Evolutionary conservation across 2,113 vertebrate genomes (phyloP), one percentile per base, ranked within the genome.

Genomic region (Brevimyrus niger): DNA sequence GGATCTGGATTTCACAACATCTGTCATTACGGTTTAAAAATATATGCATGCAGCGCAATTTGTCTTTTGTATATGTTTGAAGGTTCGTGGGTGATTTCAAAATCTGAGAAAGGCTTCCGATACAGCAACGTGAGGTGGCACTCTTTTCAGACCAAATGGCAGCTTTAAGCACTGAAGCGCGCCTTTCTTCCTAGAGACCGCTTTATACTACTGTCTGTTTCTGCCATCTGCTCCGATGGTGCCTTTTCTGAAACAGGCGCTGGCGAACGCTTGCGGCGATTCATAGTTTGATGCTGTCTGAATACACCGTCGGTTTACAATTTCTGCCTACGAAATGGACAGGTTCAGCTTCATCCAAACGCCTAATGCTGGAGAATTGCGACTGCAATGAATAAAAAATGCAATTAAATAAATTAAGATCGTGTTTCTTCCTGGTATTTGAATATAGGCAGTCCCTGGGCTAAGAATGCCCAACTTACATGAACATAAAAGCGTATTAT

Each of bases 231-330:
- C 93, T 94, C 90, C 91, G 94, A 94, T 90, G 91, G 91, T 82
- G 61, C 86, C 89, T 90, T 90, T 23, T 27, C 38, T 89, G 91
- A 90, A 83, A 91, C 53, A 51, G 94, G 92, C 94, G 93, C 92
- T 94, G 92, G 94, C 91, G 91, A 95, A 92, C 92, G 92, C 94
- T 95, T 94, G 94, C 94, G 94, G 91, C 94, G 94, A 95, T 95
- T 95, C 94, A 94, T 92, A 46, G 92, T 89, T 90, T 90, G 90
- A 53, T 89, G 92, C 7, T n/a, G 73, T 55, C 48, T 82, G 50
- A 89, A 89, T 91, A 91, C 46, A 90, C 88, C 58, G 92, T 92
- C 89, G 91, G 92, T 55, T 91, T 90, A 90, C 23, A 47, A 92
- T 94, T 93, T 92, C 91, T 92, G 89, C 82, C 48, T 21, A 15